A percentile compares a stretch with the other conserved stretches of the same genome.
phyloP scores from a whole-genome alignment of 2,797 vertebrate genomes.

The Microctenopoma steveboyesi region DNA sequence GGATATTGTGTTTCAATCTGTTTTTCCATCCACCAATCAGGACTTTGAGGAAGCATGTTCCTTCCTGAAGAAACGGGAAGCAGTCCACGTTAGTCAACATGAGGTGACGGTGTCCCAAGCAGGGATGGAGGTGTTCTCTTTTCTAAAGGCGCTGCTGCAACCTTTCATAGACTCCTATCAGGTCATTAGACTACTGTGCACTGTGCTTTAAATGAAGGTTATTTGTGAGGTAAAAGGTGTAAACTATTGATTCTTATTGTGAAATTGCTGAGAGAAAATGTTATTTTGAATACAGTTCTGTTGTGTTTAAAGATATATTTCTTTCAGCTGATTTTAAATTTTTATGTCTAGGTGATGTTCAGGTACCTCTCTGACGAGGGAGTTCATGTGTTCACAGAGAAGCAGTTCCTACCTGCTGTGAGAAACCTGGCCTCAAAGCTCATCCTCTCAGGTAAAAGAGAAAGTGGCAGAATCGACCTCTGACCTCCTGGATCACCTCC shows the following conservation, averaged over 20 bases:
- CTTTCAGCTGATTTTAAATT: background rate
- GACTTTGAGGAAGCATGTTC: slow-evolving; percentile 94
- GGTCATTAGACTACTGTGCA: slow-evolving; percentile 73
- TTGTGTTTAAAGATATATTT: too few species aligned
- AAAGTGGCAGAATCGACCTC: background rate
- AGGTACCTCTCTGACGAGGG: slow-evolving; percentile 84
- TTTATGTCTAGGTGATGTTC: slow-evolving; percentile 85
- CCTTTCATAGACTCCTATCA: slow-evolving; percentile 93
- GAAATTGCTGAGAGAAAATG: too few species aligned
- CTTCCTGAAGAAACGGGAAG: slow-evolving; percentile 86
- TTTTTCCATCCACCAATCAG: slow-evolving; percentile 66
- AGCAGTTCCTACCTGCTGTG: slow-evolving; percentile 83
- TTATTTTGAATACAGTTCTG: too few species aligned
- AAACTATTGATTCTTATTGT: too few species aligned
- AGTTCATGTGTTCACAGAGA: slow-evolving; percentile 83
- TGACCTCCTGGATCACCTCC: background rate
- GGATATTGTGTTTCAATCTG: background rate
- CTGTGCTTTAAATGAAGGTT: too few species aligned
- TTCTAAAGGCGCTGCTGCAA: slow-evolving; percentile 86
- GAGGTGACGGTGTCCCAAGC: slow-evolving; percentile 82
- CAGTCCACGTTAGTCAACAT: slow-evolving; percentile 74
- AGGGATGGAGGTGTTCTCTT: slow-evolving; percentile 78
- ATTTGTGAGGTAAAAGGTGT: too few species aligned
- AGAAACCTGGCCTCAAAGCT: slow-evolving; percentile 84
- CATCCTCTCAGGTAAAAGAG: slow-evolving; percentile 86